Evolutionary conservation across 1,140 invertebrate genomes (phyloP), one percentile per base, ranked within the genome.

Genomic region (Apis mellifera): DNA sequence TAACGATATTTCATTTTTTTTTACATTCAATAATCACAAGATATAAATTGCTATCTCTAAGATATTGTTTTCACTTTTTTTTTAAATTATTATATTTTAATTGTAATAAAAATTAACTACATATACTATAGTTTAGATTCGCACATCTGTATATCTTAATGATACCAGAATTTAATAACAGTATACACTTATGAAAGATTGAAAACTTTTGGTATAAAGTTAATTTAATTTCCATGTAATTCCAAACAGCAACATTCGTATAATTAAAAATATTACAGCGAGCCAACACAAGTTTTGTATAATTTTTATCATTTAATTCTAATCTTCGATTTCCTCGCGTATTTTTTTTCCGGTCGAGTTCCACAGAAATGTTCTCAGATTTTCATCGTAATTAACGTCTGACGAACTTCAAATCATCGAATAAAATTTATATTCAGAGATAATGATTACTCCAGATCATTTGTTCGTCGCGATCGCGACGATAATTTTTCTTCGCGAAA

Each of bases 241-340:
- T 1, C n/a, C 26, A 12, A 3, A 57, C 9, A 17, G 48, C 1
- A 42, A 54, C 55, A 55, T n/a, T 0, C 9, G 13, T 13, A 2
- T 9, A 21, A 9, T 17, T 9, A 54, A 54, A 54, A 65, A 80
- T 55, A 32, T 8, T 5, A 32, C 15, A 9, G n/a, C 42, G 13
- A 50, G 42, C 8, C 52, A 66, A 69, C n/a, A 64, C 26, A 11
- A 23, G n/a, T 23, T 17, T 13, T 17, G 32, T 65, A 72, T 79
- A 72, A 72, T 64, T 73, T 48, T 12, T 17, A 55, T 7, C 69
- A 60, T 48, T 65, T 60, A 54, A 13, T n/a, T 70, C 48, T 48
- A 17, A 17, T 73, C 8, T 12, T 5, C 57, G 19, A 42, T 54
- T 74, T 48, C 17, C 26, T 54, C 50, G 11, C 60, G 21, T 9